A percentile compares a stretch with the other conserved stretches of the same genome.
Conservation (phyloP, 2,888 invertebrate species). For the Salticus scenicus region DNA sequence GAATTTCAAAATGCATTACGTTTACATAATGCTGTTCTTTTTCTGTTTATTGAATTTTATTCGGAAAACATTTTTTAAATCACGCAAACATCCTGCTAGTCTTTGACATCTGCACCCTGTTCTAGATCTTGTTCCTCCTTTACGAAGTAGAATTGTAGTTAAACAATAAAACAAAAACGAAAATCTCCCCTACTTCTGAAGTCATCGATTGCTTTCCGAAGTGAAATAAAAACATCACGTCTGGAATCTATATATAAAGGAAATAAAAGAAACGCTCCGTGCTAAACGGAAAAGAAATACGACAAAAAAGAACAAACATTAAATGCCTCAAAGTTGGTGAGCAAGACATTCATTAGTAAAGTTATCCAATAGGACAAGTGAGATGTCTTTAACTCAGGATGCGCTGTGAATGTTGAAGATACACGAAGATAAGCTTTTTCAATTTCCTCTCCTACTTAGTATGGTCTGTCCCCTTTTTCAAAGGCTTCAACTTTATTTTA, state of each 20-base stretch:
- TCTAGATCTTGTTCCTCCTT: not conserved
- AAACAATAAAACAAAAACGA: conserved; percentile 10
- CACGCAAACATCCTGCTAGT: not conserved
- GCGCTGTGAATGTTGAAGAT: conserved; percentile 46
- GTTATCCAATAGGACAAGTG: conserved; percentile 63
- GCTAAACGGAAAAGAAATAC: conserved; percentile 46
- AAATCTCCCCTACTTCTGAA: conserved; percentile 35
- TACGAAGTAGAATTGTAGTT: not conserved
- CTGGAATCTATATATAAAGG: conserved; percentile 63
- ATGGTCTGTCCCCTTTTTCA: too few relatives aligned
- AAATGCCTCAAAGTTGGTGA: conserved; percentile 43
- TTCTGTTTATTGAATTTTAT: not conserved
- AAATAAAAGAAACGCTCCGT: conserved; percentile 43
- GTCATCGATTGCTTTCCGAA: conserved; percentile 59
- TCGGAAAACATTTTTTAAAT: not conserved
- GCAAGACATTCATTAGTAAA: conserved; percentile 66
- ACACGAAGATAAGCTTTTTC: conserved; percentile 35
- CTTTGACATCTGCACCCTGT: not conserved
- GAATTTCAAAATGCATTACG: not conserved
- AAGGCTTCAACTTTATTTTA: too few relatives aligned
- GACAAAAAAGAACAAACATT: conserved; percentile 26
- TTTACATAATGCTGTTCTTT: not conserved
- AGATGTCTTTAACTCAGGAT: conserved; percentile 55
- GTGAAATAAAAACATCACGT: conserved; percentile 64
- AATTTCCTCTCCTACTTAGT: conserved; percentile 28